A percentile compares a stretch with the other conserved stretches of the same genome.
These are phyloP conservation scores for Drosophila suzukii DNA, from an alignment of 1,140 invertebrate species.

Conservation along the genomic window DNA sequence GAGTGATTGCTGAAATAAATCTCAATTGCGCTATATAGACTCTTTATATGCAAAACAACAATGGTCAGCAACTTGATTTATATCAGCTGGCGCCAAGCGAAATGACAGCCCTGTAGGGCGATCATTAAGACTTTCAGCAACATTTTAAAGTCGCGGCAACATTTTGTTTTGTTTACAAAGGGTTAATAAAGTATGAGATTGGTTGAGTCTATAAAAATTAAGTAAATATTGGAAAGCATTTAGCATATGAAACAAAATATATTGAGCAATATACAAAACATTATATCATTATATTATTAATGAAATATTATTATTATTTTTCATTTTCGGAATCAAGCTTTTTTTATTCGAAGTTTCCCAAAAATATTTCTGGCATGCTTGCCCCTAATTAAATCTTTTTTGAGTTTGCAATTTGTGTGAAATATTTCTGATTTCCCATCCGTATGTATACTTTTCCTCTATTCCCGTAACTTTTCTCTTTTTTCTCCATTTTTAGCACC, in stretches of 20 bases:
- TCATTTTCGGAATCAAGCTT: no score
- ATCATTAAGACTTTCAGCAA: slow-evolving; percentile 16
- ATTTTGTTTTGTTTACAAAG: slow-evolving; percentile 2
- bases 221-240: background rate
- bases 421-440: background rate
- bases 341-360: no score
- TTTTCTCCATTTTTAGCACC: slow-evolving; percentile 23
- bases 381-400: background rate
- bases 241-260: no score
- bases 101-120: slow-evolving; percentile 25
- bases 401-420: background rate
- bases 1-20: slow-evolving; percentile 71
- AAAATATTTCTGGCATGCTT: background rate
- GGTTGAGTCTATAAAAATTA: slow-evolving; percentile 1
- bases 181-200: background rate
- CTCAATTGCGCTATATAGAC: slow-evolving; percentile 56
- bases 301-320: background rate
- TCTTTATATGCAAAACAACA: slow-evolving; percentile 32
- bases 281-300: no score
- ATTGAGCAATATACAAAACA: no score
- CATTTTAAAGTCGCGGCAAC: slow-evolving; percentile 17
- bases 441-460: background rate
- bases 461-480: slow-evolving; percentile 6
- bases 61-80: slow-evolving; percentile 51
- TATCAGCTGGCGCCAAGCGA: slow-evolving; percentile 56